Conservation (phyloP, 2,113 vertebrate species). For the Triplophysa tibetana region DNA sequence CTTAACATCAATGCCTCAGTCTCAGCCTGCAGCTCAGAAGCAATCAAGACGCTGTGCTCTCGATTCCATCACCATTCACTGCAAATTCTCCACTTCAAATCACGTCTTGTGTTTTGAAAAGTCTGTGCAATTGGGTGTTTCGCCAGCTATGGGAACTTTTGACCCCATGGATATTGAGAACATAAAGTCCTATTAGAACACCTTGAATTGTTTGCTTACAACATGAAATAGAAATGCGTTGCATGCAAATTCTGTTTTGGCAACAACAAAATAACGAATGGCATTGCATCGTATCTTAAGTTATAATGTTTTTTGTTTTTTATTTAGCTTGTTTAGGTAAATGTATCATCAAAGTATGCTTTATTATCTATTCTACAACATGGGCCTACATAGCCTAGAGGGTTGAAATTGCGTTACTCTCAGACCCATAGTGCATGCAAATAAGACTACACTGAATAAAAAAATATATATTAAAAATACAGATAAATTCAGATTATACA, state of each 20-base stretch:
- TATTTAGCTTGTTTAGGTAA: too few relatives aligned
- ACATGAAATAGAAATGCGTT: too few relatives aligned
- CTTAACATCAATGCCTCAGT: conserved; percentile 56
- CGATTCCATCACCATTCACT: conserved; percentile 27
- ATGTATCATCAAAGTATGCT: too few relatives aligned
- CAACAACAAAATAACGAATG: not conserved
- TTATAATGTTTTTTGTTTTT: too few relatives aligned
- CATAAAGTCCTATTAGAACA: not conserved
- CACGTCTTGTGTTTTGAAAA: conserved; percentile 39
- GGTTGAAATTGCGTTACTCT: too few relatives aligned
- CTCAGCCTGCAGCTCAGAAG: conserved; percentile 49
- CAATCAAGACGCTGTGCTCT: conserved; percentile 33
- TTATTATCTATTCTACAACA: too few relatives aligned
- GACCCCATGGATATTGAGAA: not conserved
- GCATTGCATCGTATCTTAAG: not conserved
- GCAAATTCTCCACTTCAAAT: conserved; percentile 28
- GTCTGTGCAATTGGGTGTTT: conserved; percentile 58
- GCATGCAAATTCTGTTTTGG: too few relatives aligned
- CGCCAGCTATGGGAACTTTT: not conserved
- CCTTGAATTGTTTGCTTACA: not conserved
- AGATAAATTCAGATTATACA: too few relatives aligned
- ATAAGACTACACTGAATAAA: too few relatives aligned
- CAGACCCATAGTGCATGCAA: too few relatives aligned
- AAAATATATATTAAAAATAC: too few relatives aligned
- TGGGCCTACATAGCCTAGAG: too few relatives aligned